Evolutionary conservation across 2,797 vertebrate genomes (phyloP).

Genomic region (Tarsius wallacei): DNA sequence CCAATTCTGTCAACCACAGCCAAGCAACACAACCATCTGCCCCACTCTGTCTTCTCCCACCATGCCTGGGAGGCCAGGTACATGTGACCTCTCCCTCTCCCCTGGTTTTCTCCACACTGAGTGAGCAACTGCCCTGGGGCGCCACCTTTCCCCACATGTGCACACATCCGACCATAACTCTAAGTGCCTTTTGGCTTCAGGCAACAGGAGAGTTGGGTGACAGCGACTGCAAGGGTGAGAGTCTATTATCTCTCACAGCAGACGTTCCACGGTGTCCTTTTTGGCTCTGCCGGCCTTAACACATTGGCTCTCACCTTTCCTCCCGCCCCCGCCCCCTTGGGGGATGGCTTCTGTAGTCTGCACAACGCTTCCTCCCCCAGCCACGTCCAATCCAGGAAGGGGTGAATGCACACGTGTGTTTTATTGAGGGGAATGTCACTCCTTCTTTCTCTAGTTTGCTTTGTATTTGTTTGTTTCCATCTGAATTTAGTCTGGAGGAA

Average conservation of each 20-base stretch:
- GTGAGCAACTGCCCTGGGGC: not conserved
- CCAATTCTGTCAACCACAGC: not conserved
- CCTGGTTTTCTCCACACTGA: not conserved
- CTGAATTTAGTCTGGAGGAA: not conserved
- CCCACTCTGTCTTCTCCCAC: not conserved
- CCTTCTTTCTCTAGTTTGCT: not conserved
- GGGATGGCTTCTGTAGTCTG: not conserved
- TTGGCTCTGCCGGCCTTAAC: not conserved
- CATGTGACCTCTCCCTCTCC: not conserved
- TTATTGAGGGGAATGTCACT: not conserved
- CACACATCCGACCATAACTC: not conserved
- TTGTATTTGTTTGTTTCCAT: not conserved
- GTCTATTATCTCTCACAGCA: not conserved
- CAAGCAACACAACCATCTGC: not conserved
- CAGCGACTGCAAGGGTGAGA: not conserved
- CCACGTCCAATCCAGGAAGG: not conserved
- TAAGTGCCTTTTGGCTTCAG: not conserved
- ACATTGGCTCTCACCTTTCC: not conserved
- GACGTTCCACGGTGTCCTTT: not conserved
- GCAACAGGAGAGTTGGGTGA: not conserved
- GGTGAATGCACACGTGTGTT: no score
- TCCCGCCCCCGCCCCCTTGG: not conserved
- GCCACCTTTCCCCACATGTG: accelerated
- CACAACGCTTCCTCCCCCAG: not conserved
- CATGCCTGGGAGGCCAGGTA: not conserved